Base-by-base conservation (phyloP, 2,113 vertebrate species). In the Hippocampus barbouri region DNA sequence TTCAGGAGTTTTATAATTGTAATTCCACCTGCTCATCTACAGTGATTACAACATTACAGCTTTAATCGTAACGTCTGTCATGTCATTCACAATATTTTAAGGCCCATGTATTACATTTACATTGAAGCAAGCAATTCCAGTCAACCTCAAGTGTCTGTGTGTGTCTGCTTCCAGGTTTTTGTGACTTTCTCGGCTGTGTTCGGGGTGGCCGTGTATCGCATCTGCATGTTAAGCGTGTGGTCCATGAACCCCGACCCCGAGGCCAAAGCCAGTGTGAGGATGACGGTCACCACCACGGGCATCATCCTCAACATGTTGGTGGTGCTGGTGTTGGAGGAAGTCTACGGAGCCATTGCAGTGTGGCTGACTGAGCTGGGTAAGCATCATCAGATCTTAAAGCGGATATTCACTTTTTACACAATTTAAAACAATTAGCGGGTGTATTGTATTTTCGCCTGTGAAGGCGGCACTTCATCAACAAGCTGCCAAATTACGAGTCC, bases 291-390 rank as follows among this genome's bases (percentile, higher is more conserved):
- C 0, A 95, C 97, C 9, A 98, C 97, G 0, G 96, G 95, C 0
- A 97, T 99, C 89, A 90, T 99, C 91, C 94, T 99, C 75, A 99
- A 99, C 91, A 94, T 99, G 10, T 86, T 98, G 65, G 94, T 98
- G 45, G 96, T 99, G 71, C 93, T 99, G 71, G 94, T 99, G 81
- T 83, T 99, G 67, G 97, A 98, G 30, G 97, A 98, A 89, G 97
- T 99, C 73, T 99, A 99, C 0, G 97, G 96, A 5, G 92, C 91
- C 0, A 95, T 98, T 66, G 97, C 97, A 69, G 95, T 93, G 53
- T 97, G 96, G 96, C 93, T 99, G 74, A 99, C 97, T 54, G 94
- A 98, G 90, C 96, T 99, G 8, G 97, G 97, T 98, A 61, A 20
- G 16, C 1, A 18, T 61, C 27, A 8, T 30, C 10, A 57, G 7